phyloP scores from a whole-genome alignment of 2,113 vertebrate genomes.

The Formicarius rufipectus region DNA sequence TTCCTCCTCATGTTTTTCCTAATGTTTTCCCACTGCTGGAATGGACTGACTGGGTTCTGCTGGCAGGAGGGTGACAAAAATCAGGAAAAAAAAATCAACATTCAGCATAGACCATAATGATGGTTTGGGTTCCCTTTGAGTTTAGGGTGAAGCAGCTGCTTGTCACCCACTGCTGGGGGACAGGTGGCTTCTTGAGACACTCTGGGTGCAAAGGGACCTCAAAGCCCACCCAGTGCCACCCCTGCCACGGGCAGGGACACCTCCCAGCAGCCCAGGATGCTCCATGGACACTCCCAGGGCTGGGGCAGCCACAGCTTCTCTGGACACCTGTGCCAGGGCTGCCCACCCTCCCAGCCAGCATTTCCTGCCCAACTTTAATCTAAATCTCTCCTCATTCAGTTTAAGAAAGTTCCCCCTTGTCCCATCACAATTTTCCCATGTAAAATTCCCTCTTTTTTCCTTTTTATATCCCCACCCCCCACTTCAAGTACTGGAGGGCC shows the following conservation, averaged over 20 bases:
- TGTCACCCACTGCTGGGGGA: not conserved
- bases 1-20: not conserved
- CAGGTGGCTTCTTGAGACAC: not conserved
- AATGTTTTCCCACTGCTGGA: not conserved
- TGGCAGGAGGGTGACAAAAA: not conserved
- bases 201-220: not conserved
- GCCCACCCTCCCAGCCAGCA: rapidly evolving
- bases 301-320: not conserved
- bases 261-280: rapidly evolving
- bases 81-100: not conserved
- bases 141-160: not conserved
- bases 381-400: not conserved
- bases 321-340: not conserved
- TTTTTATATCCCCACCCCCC: rapidly evolving
- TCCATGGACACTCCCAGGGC: not conserved
- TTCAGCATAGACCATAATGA: too few species aligned
- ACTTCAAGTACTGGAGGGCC: not conserved
- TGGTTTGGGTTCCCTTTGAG: not conserved
- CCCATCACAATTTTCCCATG: not conserved
- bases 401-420: not conserved
- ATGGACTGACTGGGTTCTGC: not conserved
- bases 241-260: not conserved
- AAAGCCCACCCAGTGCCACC: not conserved
- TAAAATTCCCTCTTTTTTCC: too few species aligned
- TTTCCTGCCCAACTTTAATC: not conserved